Evolutionary conservation across 1,140 invertebrate genomes (phyloP).

Genomic region (Anagrus nilaparvatae): DNA sequence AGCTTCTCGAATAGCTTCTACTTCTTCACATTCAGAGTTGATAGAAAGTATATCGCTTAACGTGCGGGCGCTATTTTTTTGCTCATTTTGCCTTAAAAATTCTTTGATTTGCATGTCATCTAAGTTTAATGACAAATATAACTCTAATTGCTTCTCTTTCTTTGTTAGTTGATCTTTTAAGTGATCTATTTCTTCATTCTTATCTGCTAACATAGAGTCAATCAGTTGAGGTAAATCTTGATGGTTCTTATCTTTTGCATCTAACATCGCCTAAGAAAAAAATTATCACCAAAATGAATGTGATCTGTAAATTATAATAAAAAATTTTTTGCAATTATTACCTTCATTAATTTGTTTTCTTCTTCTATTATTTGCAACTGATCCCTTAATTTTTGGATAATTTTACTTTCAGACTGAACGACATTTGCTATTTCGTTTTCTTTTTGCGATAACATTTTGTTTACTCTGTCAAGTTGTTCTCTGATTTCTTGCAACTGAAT

Average conservation of each 20-base stretch:
- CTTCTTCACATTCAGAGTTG: slow-evolving; percentile 46
- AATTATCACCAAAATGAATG: background rate
- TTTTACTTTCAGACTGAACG: slow-evolving; percentile 40
- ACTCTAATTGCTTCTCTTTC: slow-evolving; percentile 41
- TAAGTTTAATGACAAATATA: slow-evolving; percentile 42
- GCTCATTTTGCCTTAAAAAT: slow-evolving; percentile 28
- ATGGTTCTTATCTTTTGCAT: slow-evolving; percentile 28
- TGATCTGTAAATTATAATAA: background rate
- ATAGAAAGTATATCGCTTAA: slow-evolving; percentile 61
- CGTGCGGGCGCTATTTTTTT: slow-evolving; percentile 50
- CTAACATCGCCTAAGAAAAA: slow-evolving; percentile 23
- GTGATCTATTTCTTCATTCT: slow-evolving; percentile 57
- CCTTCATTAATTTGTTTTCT: slow-evolving; percentile 39
- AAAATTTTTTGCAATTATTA: background rate
- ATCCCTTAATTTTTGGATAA: slow-evolving; percentile 45
- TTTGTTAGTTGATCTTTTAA: slow-evolving; percentile 44
- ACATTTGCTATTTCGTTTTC: slow-evolving; percentile 44
- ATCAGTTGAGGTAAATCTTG: slow-evolving; percentile 46
- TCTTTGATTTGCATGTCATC: slow-evolving; percentile 41
- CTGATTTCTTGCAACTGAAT: slow-evolving; percentile 33
- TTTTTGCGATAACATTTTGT: slow-evolving; percentile 40
- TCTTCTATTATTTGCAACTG: slow-evolving; percentile 43
- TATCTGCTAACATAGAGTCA: slow-evolving; percentile 53
- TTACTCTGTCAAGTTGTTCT: slow-evolving; percentile 38
- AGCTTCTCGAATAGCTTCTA: slow-evolving; percentile 27